Conservation (phyloP, 2,888 invertebrate genomes). For the Gryllus longicercus region DNA sequence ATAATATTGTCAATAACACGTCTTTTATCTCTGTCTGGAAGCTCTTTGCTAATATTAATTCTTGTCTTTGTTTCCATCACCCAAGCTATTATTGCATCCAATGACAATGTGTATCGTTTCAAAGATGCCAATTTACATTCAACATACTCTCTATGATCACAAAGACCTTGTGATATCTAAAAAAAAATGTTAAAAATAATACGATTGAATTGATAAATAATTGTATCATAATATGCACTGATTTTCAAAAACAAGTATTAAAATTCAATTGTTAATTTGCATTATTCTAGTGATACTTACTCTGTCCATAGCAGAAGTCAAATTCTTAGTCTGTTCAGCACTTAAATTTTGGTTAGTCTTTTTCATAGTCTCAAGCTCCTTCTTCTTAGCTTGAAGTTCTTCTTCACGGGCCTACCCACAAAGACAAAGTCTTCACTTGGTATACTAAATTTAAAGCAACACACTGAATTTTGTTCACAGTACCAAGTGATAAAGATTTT, state of each 20-base stretch:
- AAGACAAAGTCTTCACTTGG: not conserved
- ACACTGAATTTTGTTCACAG: no score
- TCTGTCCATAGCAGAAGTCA: slow-evolving; percentile 36
- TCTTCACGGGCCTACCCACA: slow-evolving; percentile 59
- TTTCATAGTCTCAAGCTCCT: slow-evolving; percentile 51
- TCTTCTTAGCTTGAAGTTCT: slow-evolving; percentile 53
- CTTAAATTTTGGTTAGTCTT: slow-evolving; percentile 42
- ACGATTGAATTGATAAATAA: not conserved
- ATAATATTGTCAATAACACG: slow-evolving; percentile 50
- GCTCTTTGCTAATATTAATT: slow-evolving; percentile 49
- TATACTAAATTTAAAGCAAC: no score
- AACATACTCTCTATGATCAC: slow-evolving; percentile 56
- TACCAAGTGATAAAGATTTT: no score
- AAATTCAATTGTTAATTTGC: not conserved
- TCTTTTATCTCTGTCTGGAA: slow-evolving; percentile 47
- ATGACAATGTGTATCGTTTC: slow-evolving; percentile 54
- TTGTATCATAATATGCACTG: not conserved
- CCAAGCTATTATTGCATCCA: slow-evolving; percentile 56
- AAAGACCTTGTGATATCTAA: slow-evolving; percentile 51
- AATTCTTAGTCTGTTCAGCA: slow-evolving; percentile 27
- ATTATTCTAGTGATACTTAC: slow-evolving; percentile 28
- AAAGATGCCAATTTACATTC: slow-evolving; percentile 57
- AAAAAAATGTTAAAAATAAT: not conserved
- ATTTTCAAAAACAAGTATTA: not conserved
- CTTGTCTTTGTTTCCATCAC: slow-evolving; percentile 53